Conservation (phyloP, 2,797 vertebrate species). For the Rhadinocentrus ornatus region DNA sequence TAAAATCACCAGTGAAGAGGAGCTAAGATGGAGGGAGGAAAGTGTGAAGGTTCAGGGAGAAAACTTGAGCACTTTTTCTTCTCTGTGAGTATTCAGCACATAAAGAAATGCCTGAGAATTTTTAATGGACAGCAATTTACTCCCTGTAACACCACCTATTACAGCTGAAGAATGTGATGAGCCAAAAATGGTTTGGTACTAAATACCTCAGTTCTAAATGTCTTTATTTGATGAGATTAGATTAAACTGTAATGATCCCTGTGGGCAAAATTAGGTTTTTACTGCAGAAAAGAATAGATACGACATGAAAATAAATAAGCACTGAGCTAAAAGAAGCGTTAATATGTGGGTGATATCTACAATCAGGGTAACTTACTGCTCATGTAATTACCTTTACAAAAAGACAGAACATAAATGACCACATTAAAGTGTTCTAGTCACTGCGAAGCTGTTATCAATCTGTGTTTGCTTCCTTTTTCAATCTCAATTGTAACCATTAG, state of each 20-base stretch:
- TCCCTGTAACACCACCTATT: conserved; percentile 33
- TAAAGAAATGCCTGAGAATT: background rate
- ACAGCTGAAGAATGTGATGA: conserved; percentile 48
- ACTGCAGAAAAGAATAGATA: conserved; percentile 45
- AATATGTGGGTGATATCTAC: conserved; percentile 42
- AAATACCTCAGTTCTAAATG: conserved; percentile 60
- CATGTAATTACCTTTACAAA: conserved; percentile 6
- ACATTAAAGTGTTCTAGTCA: background rate
- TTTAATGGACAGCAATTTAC: conserved; percentile 7
- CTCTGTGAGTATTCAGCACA: conserved; percentile 26
- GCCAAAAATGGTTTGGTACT: conserved; percentile 49
- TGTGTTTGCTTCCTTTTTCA: background rate
- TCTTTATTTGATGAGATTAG: conserved; percentile 62
- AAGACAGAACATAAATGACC: conserved; percentile 3
- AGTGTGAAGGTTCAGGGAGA: background rate
- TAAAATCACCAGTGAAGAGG: conserved; percentile 43
- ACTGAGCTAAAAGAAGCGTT: conserved; percentile 41
- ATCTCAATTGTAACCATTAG: background rate
- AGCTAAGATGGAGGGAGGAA: conserved; percentile 19
- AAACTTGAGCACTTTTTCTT: conserved; percentile 12
- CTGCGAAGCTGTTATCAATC: background rate
- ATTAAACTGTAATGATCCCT: conserved; percentile 68
- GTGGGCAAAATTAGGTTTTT: conserved; percentile 48
- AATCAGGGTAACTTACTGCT: conserved; percentile 10
- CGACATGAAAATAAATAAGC: conserved; percentile 43